Percentiles rank a stretch among this genome's conserved stretches.
phyloP scores from a whole-genome alignment of 2,888 invertebrate genomes.

The Sphaerophoria rueppellii region DNA sequence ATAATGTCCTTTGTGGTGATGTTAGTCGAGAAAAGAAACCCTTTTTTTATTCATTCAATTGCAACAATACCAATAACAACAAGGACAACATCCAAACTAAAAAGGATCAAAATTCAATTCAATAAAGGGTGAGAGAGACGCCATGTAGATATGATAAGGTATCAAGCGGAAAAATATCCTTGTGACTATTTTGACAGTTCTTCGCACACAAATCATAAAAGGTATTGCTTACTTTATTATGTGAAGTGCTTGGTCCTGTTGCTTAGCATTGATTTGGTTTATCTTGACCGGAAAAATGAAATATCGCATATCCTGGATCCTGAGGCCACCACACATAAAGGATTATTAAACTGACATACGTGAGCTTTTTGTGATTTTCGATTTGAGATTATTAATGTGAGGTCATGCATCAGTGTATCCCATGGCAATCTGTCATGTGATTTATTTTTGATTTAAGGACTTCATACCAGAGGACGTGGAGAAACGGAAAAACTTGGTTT shows the following conservation, averaged over 20 bases:
- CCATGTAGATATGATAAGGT: conserved; percentile 63
- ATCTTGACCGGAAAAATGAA: conserved; percentile 62
- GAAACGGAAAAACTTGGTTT: conserved; percentile 28
- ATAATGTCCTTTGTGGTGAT: conserved; percentile 50
- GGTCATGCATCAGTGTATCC: conserved; percentile 67
- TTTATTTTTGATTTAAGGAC: conserved; percentile 63
- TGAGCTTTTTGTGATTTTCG: conserved; percentile 71
- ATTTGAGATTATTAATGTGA: conserved; percentile 70
- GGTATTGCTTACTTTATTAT: conserved; percentile 1
- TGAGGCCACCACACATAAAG: conserved; percentile 33
- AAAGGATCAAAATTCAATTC: conserved; percentile 65
- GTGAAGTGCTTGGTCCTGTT: conserved; percentile 32
- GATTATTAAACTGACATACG: conserved; percentile 67
- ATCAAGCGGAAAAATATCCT: conserved; percentile 68
- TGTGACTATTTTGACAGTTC: conserved; percentile 69
- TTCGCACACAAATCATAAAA: conserved; percentile 61
- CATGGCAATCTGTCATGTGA: conserved; percentile 72
- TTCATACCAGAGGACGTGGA: not conserved
- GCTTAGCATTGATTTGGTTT: conserved; percentile 43
- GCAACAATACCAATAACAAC: not conserved
- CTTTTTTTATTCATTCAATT: conserved; percentile 32
- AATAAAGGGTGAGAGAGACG: conserved; percentile 50
- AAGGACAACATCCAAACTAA: not conserved
- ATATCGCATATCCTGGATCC: conserved; percentile 53
- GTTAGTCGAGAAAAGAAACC: conserved; percentile 43